These are phyloP conservation scores for Drosophila nasuta DNA, from an alignment of 1,140 invertebrate genomes.

Conservation along the genomic window DNA sequence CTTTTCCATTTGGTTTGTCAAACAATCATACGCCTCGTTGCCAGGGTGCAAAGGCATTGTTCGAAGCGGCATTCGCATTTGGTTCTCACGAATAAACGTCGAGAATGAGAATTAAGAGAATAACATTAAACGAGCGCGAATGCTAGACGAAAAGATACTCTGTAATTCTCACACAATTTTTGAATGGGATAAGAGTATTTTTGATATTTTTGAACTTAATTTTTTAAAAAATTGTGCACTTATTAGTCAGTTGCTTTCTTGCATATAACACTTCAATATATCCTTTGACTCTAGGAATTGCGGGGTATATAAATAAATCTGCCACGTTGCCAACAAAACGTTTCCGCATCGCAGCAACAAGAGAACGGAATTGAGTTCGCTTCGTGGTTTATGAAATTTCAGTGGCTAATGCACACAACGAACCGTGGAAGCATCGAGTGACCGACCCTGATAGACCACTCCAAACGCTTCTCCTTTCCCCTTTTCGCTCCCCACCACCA, in stretches of 20 bases:
- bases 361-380: conserved; percentile 33
- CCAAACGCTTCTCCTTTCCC: neutral
- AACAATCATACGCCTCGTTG: conserved; percentile 77
- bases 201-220: neutral
- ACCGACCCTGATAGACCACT: conserved; percentile 3
- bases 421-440: conserved; percentile 21
- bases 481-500: conserved; percentile 7
- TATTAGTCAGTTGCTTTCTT: no score
- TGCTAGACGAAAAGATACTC: neutral
- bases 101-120: conserved; percentile 11
- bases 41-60: conserved; percentile 53
- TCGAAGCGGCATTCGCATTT: conserved; percentile 41
- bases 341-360: conserved; percentile 42
- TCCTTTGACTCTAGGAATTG: neutral
- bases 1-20: conserved; percentile 66
- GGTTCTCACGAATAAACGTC: conserved; percentile 18
- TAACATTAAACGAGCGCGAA: neutral
- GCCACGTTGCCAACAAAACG: conserved; percentile 48
- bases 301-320: conserved; percentile 31
- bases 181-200: no score
- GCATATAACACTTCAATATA: neutral
- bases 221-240: no score
- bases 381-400: conserved; percentile 45
- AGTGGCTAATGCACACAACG: conserved; percentile 39
- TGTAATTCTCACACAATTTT: neutral